Evolutionary conservation across 2,797 vertebrate species (phyloP).

Genomic region (Acestrorhynchus altus): DNA sequence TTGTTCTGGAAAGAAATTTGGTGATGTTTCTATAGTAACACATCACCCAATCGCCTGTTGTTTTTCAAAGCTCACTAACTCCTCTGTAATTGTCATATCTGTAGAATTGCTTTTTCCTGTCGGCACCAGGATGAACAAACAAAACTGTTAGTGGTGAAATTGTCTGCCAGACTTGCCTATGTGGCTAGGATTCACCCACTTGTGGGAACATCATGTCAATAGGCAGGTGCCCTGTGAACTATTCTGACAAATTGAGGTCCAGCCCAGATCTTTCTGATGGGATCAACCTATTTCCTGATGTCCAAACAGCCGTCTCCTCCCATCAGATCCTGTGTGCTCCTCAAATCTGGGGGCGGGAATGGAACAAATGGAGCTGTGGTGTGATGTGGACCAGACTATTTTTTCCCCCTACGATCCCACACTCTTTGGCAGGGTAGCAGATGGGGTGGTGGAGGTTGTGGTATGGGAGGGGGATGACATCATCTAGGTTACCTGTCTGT

Average conservation of each 20-base stretch:
- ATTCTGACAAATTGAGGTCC: conserved; percentile 61
- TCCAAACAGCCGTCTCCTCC: conserved; percentile 60
- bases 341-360: conserved; percentile 67
- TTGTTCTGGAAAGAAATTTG: too few species aligned
- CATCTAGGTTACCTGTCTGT: conserved; percentile 78
- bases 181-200: conserved; percentile 39
- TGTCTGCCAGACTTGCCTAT: not conserved
- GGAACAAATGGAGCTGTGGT: conserved; percentile 68
- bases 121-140: not conserved
- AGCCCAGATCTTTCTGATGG: conserved; percentile 63
- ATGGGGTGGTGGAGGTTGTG: conserved; percentile 57
- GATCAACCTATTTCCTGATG: conserved; percentile 74
- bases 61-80: too few species aligned
- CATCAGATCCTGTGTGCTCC: conserved; percentile 60
- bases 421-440: conserved; percentile 47
- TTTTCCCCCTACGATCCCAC: conserved; percentile 66
- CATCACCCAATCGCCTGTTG: too few species aligned
- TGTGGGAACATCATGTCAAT: conserved; percentile 66
- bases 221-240: conserved; percentile 63
- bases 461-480: conserved; percentile 61
- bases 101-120: not conserved
- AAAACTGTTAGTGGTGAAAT: not conserved
- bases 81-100: too few species aligned
- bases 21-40: too few species aligned
- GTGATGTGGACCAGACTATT: conserved; percentile 61